A percentile compares a stretch with the other conserved stretches of the same genome.
Conservation (phyloP, 2,888 invertebrate genomes). For the Napeogenes inachia region DNA sequence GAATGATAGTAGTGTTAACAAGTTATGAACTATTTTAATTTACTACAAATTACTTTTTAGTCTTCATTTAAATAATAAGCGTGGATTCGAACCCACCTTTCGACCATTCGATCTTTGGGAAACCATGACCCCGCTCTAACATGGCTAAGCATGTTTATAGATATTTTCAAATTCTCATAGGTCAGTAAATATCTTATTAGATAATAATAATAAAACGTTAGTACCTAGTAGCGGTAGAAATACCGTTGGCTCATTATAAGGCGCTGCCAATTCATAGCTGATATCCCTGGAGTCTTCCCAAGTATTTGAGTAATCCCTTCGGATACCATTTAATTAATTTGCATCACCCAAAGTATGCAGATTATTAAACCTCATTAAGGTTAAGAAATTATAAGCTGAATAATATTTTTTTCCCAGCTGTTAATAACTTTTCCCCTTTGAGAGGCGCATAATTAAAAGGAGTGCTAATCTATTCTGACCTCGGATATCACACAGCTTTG, state of each 20-base stretch:
- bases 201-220: background rate
- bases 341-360: conserved; percentile 25
- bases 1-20: no score
- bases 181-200: background rate
- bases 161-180: no score
- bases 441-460: background rate
- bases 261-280: conserved; percentile 1
- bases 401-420: conserved; percentile 21
- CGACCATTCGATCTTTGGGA: no score
- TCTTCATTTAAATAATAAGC: background rate
- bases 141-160: no score
- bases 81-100: no score
- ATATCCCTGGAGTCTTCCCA: conserved; percentile 10
- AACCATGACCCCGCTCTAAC: no score
- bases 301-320: conserved; percentile 19
- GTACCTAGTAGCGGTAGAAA: background rate
- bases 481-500: no score
- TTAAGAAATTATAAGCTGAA: conserved; percentile 18
- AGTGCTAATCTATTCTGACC: no score
- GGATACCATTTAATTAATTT: conserved; percentile 25
- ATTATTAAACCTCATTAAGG: conserved; percentile 22
- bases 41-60: background rate
- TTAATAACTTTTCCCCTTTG: conserved; percentile 11
- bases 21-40: background rate
- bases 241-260: conserved; percentile 7